Evolutionary conservation across 2,888 invertebrate genomes (phyloP), one percentile per base, ranked within the genome.

Genomic region (Scrobipalpa costella): DNA sequence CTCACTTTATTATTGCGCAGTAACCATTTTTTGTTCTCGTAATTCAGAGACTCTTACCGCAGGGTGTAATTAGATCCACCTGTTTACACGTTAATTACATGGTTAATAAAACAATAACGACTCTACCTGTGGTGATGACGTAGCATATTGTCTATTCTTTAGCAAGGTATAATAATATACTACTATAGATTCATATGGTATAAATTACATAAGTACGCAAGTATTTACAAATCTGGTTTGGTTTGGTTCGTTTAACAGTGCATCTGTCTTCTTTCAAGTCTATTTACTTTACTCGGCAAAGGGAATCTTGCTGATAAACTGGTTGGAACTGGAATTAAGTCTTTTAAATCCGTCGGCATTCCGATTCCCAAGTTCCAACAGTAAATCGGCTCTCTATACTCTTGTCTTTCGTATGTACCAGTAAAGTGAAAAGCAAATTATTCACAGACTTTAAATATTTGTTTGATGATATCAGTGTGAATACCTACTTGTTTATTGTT

Each of bases 1-100:
- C 19, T 57, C 55, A 55, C 55, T 34, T 64, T 38, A 40, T 17
- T 57, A 34, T 61, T 61, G 55, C 59, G 64, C 47, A 57, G 61
- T 57, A 33, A 13, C 36, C 40, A 34, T 55, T 55, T 63, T 63
- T 64, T 64, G 55, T 17, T n/a, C 40, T 49, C 61, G 19, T 47
- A 15, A 61, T 34, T 47, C 17, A 38, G 15, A 59, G 15, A 11
- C 17, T 52, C 50, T 52, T 50, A 21, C 33, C 27, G 27, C 27
- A 27, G 27, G 27, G 33, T 47, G 59, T 59, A 44, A 60, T 60
- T 60, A 33, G 13, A 60, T 60, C 33, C 49, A 60, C 47, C 49
- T 60, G 55, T 55, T 55, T 55, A 55, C 55, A 34, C 7, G 55
- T 34, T 55, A 55, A 55, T 55, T 55, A 55, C 15, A 55, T 34